Evolutionary conservation across 2,888 invertebrate genomes (phyloP).

Genomic region (Peribatodes rhomboidaria): DNA sequence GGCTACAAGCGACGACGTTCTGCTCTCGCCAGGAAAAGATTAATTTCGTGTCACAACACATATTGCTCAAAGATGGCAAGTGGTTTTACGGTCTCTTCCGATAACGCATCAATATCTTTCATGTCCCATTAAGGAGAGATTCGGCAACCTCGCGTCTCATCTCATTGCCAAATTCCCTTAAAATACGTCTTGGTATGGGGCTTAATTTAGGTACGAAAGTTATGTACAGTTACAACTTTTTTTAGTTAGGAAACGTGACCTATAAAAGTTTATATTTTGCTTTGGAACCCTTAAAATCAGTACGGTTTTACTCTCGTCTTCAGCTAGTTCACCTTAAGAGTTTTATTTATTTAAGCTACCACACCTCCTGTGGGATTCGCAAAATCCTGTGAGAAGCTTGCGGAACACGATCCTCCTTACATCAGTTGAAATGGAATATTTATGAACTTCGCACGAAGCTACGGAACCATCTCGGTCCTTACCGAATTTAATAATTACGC

Average conservation of each 20-base stretch:
- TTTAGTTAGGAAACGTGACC: too few species aligned
- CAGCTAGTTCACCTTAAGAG: constrained; percentile 29
- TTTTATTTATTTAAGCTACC: constrained; percentile 50
- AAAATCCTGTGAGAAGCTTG: constrained; percentile 42
- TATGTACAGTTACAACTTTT: not conserved
- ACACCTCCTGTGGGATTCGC: constrained; percentile 36
- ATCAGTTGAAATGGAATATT: constrained; percentile 43
- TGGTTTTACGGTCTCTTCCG: constrained; percentile 60
- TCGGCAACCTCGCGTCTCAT: constrained; percentile 27
- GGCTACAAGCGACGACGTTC: constrained; percentile 29
- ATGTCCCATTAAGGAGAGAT: constrained; percentile 50
- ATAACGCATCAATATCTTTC: constrained; percentile 63
- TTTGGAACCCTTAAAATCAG: not conserved
- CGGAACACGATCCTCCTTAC: constrained; percentile 41
- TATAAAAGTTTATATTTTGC: too few species aligned
- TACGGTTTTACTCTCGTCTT: not conserved
- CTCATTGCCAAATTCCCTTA: constrained; percentile 33
- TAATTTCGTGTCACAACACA: constrained; percentile 55
- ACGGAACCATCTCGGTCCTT: constrained; percentile 42
- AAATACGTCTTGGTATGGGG: too few species aligned
- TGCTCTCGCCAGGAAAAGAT: constrained; percentile 49
- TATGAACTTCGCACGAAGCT: constrained; percentile 45
- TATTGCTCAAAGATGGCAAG: constrained; percentile 48
- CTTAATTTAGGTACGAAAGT: too few species aligned
- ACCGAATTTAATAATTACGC: constrained; percentile 48